These are phyloP conservation scores for human DNA, from an alignment of 2,113 vertebrate genomes.

Conservation along the genomic window DNA sequence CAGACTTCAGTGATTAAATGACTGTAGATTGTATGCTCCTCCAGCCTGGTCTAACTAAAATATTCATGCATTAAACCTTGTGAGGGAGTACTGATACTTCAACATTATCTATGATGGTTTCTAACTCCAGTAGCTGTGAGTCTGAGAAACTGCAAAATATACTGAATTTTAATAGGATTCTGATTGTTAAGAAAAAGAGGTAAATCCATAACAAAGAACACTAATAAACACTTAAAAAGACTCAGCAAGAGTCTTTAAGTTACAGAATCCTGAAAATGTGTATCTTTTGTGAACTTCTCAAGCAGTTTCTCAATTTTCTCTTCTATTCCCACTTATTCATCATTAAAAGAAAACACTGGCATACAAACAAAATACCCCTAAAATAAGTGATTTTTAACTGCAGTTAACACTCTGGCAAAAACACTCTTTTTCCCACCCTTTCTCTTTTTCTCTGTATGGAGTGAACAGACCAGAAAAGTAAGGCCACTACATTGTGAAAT, in stretches of 20 bases:
- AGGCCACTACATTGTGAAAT: slow-evolving; percentile 38
- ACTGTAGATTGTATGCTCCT: slow-evolving; percentile 19
- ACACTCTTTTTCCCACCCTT: neutral
- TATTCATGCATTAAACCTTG: slow-evolving; percentile 30
- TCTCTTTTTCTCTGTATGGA: neutral
- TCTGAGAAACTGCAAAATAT: slow-evolving; percentile 59
- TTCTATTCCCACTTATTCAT: slow-evolving; percentile 16
- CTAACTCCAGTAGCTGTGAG: slow-evolving; percentile 37
- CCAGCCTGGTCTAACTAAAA: slow-evolving; percentile 20
- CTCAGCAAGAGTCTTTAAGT: neutral
- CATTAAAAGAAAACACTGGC: slow-evolving; percentile 43
- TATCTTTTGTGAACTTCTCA: slow-evolving; percentile 32
- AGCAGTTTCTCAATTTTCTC: neutral
- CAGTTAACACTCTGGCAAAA: slow-evolving; percentile 6
- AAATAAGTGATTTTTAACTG: slow-evolving; percentile 17
- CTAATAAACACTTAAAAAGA: slow-evolving; percentile 45
- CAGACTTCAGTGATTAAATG: slow-evolving; percentile 51
- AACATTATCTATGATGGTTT: slow-evolving; percentile 30
- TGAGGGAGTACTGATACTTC: slow-evolving; percentile 36
- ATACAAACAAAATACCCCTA: slow-evolving; percentile 34
- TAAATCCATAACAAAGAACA: slow-evolving; percentile 47
- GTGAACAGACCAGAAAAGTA: slow-evolving; percentile 35
- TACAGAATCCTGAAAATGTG: slow-evolving; percentile 7
- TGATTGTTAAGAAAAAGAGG: slow-evolving; percentile 61
- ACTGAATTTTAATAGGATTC: slow-evolving; percentile 64